phyloP scores from a whole-genome alignment of 1,140 invertebrate species.

The Drosophila mayri region DNA sequence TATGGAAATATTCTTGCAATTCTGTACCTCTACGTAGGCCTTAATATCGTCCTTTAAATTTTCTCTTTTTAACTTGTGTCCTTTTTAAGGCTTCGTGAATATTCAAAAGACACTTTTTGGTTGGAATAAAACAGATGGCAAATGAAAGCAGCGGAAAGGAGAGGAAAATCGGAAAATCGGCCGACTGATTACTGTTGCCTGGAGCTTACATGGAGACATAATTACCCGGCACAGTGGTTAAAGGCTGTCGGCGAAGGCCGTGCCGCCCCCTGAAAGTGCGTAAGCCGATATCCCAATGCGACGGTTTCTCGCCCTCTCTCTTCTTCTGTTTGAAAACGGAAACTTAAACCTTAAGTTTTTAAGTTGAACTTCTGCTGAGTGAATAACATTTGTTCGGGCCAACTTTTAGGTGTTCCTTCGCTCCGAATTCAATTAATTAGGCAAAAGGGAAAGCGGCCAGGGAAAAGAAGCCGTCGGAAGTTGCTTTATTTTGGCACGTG shows the following conservation, averaged over 20 bases:
- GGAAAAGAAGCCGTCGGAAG: slow-evolving; percentile 33
- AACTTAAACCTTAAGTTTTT: slow-evolving; percentile 42
- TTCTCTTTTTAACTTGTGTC: not conserved
- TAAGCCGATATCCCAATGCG: slow-evolving; percentile 34
- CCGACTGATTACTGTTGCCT: slow-evolving; percentile 29
- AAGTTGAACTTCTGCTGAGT: slow-evolving; percentile 14
- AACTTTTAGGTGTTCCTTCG: slow-evolving; percentile 39
- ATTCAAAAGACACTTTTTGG: not conserved
- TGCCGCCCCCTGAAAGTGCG: slow-evolving; percentile 19
- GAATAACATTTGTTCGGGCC: slow-evolving; percentile 10
- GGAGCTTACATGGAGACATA: slow-evolving; percentile 39
- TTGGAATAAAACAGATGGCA: not conserved
- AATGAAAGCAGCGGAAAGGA: not conserved
- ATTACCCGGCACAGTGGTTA: slow-evolving; percentile 39
- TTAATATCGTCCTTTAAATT: not conserved
- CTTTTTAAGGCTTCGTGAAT: not conserved
- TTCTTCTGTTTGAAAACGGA: slow-evolving; percentile 12
- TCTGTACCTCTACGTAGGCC: not conserved
- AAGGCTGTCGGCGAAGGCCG: slow-evolving; percentile 15
- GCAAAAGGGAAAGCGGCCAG: slow-evolving; percentile 16
- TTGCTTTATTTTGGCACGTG: slow-evolving; percentile 78
- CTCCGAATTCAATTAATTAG: slow-evolving; percentile 77
- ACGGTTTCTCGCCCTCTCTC: not conserved
- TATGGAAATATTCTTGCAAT: not conserved
- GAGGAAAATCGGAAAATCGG: slow-evolving; percentile 30